These are phyloP conservation scores for Stylophora pistillata DNA, from an alignment of 64 coral and sea anemone genomes.

Conservation along the genomic window DNA sequence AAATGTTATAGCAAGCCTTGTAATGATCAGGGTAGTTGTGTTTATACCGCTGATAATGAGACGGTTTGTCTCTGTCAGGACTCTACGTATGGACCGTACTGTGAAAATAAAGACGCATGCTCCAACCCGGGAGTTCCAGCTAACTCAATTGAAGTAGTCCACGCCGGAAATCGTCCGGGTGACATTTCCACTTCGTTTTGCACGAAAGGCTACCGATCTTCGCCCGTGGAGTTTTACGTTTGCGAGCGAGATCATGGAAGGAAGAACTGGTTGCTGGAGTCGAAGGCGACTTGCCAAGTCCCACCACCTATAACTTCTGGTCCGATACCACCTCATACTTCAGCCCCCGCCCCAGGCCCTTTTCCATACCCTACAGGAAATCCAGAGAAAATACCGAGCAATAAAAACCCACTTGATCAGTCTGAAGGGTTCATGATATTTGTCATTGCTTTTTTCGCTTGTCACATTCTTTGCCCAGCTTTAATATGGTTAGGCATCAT, in stretches of 20 bases:
- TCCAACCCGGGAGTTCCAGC: not conserved
- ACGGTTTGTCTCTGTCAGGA: constrained; percentile 32
- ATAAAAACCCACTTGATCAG: not conserved
- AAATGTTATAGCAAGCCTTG: constrained; percentile 1
- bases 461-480: constrained; percentile 30
- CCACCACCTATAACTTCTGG: not conserved
- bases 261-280: constrained; percentile 31
- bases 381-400: not conserved
- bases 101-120: constrained; percentile 28
- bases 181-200: constrained; percentile 60
- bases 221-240: constrained; percentile 40
- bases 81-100: not conserved
- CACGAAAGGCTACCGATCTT: constrained; percentile 9
- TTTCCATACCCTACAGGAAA: not conserved
- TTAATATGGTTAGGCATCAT: constrained; percentile 40
- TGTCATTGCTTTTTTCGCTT: constrained; percentile 49
- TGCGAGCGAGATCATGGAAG: constrained; percentile 1
- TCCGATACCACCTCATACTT: not conserved
- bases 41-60: constrained; percentile 59
- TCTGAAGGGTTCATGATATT: constrained; percentile 49
- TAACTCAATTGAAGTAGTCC: not conserved
- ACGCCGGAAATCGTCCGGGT: constrained; percentile 23
- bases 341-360: not conserved
- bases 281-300: constrained; percentile 27
- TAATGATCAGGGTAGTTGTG: constrained; percentile 23